Evolutionary conservation across 2,888 invertebrate genomes (phyloP), one percentile per base, ranked within the genome.

Genomic region (Carcina quercana): DNA sequence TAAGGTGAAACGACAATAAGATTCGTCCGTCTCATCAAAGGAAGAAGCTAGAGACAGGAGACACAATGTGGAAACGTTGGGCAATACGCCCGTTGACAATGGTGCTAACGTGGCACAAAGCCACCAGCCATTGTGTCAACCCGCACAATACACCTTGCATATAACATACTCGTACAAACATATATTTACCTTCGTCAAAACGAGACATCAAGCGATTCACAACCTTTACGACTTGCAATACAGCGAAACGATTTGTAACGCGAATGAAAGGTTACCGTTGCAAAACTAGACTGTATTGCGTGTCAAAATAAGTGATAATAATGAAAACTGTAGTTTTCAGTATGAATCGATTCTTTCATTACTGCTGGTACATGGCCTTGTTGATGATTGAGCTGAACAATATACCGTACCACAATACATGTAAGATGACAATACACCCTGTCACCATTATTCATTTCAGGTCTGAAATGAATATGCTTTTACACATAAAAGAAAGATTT

Each of bases 61-160:
- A 69, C 70, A 76, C 78, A 76, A 74, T 74, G 74, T 74, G 65
- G 66, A 68, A 68, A 74, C 75, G 71, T 74, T 76, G 69, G 70
- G 74, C 79, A 80, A 80, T 79, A 79, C 74, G 78, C 78, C 76
- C 65, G 65, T 63, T 63, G 67, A 80, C 79, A 80, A 79, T 79
- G 67, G 73, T 61, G 68, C 67, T 70, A 75, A 66, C 68, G 63
- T 53, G 64, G 68, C 69, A 80, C 80, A 82, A 80, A 80, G 78
- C 78, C 70, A 59, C 64, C 59, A 61, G 59, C 59, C 59, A 78
- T 80, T 79, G 78, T 79, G 64, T 72, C 72, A 73, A 64, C 67
- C 66, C 67, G 59, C 68, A 79, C 80, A 80, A 79, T 78, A 78
- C 72, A 73, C 71, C 74, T 70, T 73, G 72, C 75, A 72, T 71